phyloP scores from a whole-genome alignment of 2,113 vertebrate genomes.

The Nibea albiflora region DNA sequence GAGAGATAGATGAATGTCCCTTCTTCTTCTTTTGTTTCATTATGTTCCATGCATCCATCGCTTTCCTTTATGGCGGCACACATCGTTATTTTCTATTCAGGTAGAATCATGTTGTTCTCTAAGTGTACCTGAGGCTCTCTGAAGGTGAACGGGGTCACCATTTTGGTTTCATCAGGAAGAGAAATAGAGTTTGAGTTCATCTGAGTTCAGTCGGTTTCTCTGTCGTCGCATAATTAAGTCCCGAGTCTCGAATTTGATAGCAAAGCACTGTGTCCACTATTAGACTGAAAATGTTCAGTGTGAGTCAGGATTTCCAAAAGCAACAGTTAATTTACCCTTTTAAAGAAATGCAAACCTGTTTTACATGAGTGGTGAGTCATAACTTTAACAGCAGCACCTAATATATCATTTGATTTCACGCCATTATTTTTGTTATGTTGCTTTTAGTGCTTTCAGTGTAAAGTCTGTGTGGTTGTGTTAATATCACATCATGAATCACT shows the following conservation, averaged over 20 bases:
- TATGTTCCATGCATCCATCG: neutral
- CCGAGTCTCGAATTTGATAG: neutral
- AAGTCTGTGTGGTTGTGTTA: neutral
- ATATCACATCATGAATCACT: neutral
- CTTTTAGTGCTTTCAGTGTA: neutral
- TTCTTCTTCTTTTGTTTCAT: neutral
- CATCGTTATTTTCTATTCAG: slow-evolving; percentile 18
- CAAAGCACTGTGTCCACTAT: neutral
- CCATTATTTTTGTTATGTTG: neutral
- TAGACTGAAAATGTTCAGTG: neutral
- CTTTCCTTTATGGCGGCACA: neutral
- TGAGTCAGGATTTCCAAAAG: neutral
- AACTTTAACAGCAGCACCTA: neutral
- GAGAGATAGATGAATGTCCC: neutral
- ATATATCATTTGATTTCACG: neutral
- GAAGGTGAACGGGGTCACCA: neutral
- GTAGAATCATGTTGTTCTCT: neutral
- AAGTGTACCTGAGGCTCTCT: neutral
- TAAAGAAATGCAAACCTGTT: neutral
- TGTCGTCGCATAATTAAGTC: neutral
- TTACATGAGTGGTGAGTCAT: neutral
- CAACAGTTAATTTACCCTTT: neutral
- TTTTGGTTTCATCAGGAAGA: neutral
- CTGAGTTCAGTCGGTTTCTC: neutral
- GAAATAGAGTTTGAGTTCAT: slow-evolving; percentile 9